Conservation (phyloP, 2,797 vertebrate genomes). For the Semotilus atromaculatus region DNA sequence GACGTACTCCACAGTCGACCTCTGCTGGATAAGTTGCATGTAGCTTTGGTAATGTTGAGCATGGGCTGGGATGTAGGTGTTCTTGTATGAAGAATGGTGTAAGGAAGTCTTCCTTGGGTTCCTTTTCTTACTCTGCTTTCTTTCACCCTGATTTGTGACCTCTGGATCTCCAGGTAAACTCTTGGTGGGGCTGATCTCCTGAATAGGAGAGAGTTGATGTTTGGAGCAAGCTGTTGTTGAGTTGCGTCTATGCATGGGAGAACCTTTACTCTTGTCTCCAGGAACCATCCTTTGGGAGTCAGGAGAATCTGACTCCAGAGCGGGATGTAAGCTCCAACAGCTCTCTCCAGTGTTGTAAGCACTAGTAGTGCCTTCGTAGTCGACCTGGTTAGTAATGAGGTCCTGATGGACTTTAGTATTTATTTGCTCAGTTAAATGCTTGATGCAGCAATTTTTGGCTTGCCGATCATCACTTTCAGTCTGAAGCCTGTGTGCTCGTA, state of each 20-base stretch:
- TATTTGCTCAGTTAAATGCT: conserved; percentile 75
- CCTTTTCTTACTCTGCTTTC: conserved; percentile 46
- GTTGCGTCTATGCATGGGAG: conserved; percentile 47
- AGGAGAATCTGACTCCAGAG: conserved; percentile 7
- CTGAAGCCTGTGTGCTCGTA: conserved; percentile 89
- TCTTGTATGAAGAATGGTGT: conserved; percentile 85
- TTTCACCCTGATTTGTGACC: conserved; percentile 58
- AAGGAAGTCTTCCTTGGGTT: conserved; percentile 60
- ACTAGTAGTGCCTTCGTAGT: conserved; percentile 92
- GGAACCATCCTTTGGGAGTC: conserved; percentile 2
- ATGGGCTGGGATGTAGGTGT: conserved; percentile 92
- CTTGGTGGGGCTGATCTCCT: conserved; percentile 72
- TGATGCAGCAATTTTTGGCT: not conserved
- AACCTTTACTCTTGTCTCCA: conserved; percentile 54
- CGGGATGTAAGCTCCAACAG: conserved; percentile 73
- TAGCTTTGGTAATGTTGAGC: conserved; percentile 98
- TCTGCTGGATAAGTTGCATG: conserved; percentile 98
- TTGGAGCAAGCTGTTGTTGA: conserved; percentile 60
- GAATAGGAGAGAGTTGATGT: conserved; percentile 75
- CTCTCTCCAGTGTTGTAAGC: conserved; percentile 96
- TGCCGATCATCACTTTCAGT: conserved; percentile 73
- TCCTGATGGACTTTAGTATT: conserved; percentile 83
- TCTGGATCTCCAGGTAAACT: conserved; percentile 72
- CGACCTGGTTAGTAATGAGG: conserved; percentile 89
- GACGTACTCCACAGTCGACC: conserved; percentile 93